A percentile compares a stretch with the other conserved stretches of the same genome.
These are phyloP conservation scores for Caenorhabditis drosophilae DNA, from an alignment of 2,888 invertebrate species.

Conservation along the genomic window DNA sequence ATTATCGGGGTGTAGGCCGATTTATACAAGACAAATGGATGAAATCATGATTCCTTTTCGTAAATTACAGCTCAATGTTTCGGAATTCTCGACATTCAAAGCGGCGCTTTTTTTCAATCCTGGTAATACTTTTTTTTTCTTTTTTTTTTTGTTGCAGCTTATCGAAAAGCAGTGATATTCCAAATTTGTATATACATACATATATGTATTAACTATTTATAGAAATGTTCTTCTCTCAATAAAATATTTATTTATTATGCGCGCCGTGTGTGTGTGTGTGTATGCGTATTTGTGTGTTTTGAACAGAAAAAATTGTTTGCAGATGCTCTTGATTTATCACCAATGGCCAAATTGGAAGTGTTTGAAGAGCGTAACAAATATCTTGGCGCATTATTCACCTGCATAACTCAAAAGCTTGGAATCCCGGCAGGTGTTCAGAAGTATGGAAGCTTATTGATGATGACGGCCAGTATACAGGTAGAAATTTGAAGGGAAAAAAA, in stretches of 20 bases:
- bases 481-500: too few relatives aligned
- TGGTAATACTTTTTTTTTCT: too few relatives aligned
- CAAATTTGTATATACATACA: too few relatives aligned
- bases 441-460: conserved; percentile 58
- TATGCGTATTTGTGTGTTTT: too few relatives aligned
- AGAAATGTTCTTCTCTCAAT: too few relatives aligned
- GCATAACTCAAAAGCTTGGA: conserved; percentile 54
- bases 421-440: conserved; percentile 53
- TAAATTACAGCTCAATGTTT: conserved; percentile 52
- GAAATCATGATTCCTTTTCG: conserved; percentile 67
- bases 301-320: conserved; percentile 4
- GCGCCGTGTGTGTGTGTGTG: too few relatives aligned
- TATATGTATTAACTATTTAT: too few relatives aligned
- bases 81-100: conserved; percentile 68
- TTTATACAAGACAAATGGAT: conserved; percentile 68
- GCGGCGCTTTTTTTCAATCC: conserved; percentile 67
- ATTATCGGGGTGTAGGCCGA: conserved; percentile 66
- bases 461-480: conserved; percentile 61
- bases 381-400: conserved; percentile 61
- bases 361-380: conserved; percentile 65
- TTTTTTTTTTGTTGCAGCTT: too few relatives aligned
- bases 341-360: conserved; percentile 58
- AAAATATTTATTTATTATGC: too few relatives aligned
- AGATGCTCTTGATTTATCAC: conserved; percentile 65
- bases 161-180: too few relatives aligned